Conservation (phyloP, 2,888 invertebrate genomes). For the Tolmerus cingulatus region DNA sequence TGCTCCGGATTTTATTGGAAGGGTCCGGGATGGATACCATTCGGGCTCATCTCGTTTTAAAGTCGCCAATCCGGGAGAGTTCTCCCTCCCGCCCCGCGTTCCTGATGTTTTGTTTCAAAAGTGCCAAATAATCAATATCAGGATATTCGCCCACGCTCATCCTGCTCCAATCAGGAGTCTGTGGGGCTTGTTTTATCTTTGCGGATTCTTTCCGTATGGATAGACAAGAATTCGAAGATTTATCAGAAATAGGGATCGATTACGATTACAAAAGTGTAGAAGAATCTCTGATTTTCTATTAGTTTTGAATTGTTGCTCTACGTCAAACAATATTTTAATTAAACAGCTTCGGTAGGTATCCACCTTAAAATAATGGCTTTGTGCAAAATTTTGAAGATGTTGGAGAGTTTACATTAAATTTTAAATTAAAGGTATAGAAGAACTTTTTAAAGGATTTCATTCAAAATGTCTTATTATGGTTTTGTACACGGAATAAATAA, state of each 20-base stretch:
- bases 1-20: not conserved
- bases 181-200: not conserved
- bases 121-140: not conserved
- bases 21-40: not conserved
- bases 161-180: not conserved
- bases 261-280: not conserved
- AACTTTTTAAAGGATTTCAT: not conserved
- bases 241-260: not conserved
- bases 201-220: not conserved
- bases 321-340: not conserved
- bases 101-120: not conserved
- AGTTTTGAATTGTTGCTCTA: not conserved
- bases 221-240: not conserved
- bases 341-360: not conserved
- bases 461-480: too few species aligned
- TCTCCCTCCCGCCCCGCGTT: not conserved
- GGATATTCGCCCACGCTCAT: not conserved
- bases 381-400: not conserved
- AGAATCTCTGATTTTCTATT: not conserved
- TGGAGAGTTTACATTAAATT: not conserved
- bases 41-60: not conserved
- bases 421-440: not conserved
- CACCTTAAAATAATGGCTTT: not conserved
- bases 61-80: not conserved
- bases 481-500: too few species aligned